phyloP scores from a whole-genome alignment of 1,140 invertebrate species.

The Aphis craccivora region DNA sequence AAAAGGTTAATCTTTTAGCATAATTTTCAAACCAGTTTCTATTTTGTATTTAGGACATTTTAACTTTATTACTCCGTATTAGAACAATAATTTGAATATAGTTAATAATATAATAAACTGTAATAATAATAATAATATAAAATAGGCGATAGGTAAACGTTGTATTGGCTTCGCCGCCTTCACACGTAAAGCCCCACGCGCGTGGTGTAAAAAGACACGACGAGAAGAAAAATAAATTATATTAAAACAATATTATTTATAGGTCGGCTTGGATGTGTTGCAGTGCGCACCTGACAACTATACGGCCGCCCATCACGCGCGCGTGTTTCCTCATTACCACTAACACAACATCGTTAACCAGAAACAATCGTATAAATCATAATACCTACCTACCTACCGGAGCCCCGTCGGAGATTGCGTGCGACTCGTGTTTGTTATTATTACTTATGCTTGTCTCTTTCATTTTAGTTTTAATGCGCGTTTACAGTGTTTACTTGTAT shows the following conservation, averaged over 20 bases:
- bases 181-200: neutral
- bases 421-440: neutral
- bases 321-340: slow-evolving; percentile 35
- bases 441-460: neutral
- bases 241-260: slow-evolving; percentile 14
- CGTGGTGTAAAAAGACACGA: neutral
- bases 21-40: neutral
- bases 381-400: neutral
- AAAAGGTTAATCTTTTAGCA: neutral
- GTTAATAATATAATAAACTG: no score
- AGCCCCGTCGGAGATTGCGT: neutral
- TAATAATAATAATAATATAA: no score
- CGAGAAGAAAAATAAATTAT: neutral
- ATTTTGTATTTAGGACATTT: neutral
- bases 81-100: neutral
- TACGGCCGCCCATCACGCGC: slow-evolving; percentile 25
- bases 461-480: neutral
- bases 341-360: slow-evolving; percentile 32
- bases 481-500: neutral
- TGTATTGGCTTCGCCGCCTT: neutral
- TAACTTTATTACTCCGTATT: neutral
- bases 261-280: neutral
- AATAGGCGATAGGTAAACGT: neutral
- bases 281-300: neutral
- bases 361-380: slow-evolving; percentile 4